Evolutionary conservation across 2,797 vertebrate species (phyloP).

Genomic region (Sebastolobus alascanus): DNA sequence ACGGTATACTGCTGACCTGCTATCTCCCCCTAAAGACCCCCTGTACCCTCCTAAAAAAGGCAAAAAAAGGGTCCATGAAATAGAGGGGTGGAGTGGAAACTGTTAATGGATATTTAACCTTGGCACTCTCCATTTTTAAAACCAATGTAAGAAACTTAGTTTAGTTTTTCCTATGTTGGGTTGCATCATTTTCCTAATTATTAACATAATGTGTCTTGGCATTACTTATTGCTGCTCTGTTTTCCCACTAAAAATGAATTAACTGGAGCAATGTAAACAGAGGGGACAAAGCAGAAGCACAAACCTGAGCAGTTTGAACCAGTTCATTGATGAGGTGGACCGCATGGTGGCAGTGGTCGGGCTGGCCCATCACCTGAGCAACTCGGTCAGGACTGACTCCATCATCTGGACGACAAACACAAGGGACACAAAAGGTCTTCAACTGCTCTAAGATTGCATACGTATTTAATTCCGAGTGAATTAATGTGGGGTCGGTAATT

Average conservation of each 20-base stretch:
- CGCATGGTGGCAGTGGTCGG: slow-evolving; percentile 95
- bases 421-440: not conserved
- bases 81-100: too few relatives aligned
- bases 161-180: not conserved
- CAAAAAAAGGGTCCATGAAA: too few relatives aligned
- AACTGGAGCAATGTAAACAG: not conserved
- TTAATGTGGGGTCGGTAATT: too few relatives aligned
- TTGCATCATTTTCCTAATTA: not conserved
- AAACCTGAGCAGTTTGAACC: slow-evolving; percentile 96
- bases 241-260: not conserved
- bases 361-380: slow-evolving; percentile 97
- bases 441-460: not conserved
- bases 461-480: not conserved
- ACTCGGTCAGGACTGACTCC: slow-evolving; percentile 95
- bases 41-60: too few relatives aligned
- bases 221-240: not conserved
- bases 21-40: too few relatives aligned
- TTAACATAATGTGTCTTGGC: not conserved
- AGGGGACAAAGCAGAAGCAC: not conserved
- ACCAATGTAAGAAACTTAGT: not conserved
- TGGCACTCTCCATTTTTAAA: not conserved
- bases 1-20: too few relatives aligned
- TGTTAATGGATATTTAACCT: not conserved
- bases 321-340: slow-evolving; percentile 97
- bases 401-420: slow-evolving; percentile 87